Evolutionary conservation across 2,888 invertebrate genomes (phyloP), one percentile per base, ranked within the genome.

Genomic region (Drosophila trichaetosa): DNA sequence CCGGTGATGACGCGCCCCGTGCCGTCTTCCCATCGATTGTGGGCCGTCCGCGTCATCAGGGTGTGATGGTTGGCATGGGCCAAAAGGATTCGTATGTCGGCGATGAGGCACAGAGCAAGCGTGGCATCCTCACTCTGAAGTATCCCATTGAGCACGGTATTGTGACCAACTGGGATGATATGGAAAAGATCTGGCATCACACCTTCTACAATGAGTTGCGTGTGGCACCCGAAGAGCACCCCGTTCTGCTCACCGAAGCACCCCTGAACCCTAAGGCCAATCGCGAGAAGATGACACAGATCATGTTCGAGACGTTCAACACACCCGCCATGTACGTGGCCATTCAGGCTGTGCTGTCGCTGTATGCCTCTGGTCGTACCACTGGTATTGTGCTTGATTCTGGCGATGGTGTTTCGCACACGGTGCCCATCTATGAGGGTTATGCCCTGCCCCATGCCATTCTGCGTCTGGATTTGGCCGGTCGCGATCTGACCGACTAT

Each of bases 181-280:
- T 99, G 98, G 98, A 99, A 94, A 98, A 99, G 94, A 98, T 99
- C 95, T 99, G 98, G 98, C 98, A 99, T 94, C 98, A 99, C 95
- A 98, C 98, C 92, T 99, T 99, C 96, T 99, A 99, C 96, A 99
- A 99, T 93, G 98, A 98, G 94, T 95, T 99, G 92, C 96, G 99
- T 94, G 98, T 98, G 61, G 98, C 98, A 65, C 98, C 98, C 75
- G 98, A 97, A 93, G 97, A 98, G 93, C 97, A 97, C 93, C 97
- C 97, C 65, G 97, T 97, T 53, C 95, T 97, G 85, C 94, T 97
- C 91, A 97, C 97, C 62, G 97, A 97, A 94, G 97, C 97, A 61
- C 97, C 97, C 79, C 95, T 97, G 91, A 97, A 97, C 94, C 97
- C 97, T 82, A 97, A 97, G 93, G 97, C 97, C 89, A 97, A 97